Conservation (phyloP, 2,888 invertebrate genomes). For the Nineta flava region DNA sequence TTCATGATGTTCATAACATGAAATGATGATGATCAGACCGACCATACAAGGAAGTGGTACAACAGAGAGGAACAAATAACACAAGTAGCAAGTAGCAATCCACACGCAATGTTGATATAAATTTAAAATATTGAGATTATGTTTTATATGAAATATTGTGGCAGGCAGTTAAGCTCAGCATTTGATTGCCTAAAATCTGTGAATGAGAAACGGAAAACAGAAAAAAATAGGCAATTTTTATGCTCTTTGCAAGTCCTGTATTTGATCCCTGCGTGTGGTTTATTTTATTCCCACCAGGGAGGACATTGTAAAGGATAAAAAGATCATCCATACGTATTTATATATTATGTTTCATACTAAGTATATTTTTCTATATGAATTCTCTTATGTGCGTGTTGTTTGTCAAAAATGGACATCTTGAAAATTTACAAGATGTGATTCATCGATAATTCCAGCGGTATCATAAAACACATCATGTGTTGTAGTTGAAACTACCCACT, state of each 20-base stretch:
- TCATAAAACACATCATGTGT: no score
- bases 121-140: conserved; percentile 9
- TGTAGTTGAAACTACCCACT: no score
- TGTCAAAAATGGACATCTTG: no score
- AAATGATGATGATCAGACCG: no score
- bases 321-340: conserved; percentile 10
- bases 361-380: no score
- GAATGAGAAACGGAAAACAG: conserved; percentile 13
- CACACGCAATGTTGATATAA: conserved; percentile 4
- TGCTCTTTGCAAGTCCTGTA: conserved; percentile 20
- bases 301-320: conserved; percentile 15
- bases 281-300: conserved; percentile 19
- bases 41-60: not conserved
- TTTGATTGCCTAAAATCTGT: conserved; percentile 8
- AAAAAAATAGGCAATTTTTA: conserved; percentile 26
- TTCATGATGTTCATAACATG: no score
- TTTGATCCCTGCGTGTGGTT: conserved; percentile 14
- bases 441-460: no score
- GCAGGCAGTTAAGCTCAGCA: conserved; percentile 8
- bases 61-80: no score
- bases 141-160: conserved; percentile 8
- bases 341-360: no score
- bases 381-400: no score
- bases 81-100: not conserved
- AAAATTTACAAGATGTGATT: no score